These are phyloP conservation scores for Halictus ligatus DNA, from an alignment of 2,888 invertebrate genomes.

Conservation along the genomic window DNA sequence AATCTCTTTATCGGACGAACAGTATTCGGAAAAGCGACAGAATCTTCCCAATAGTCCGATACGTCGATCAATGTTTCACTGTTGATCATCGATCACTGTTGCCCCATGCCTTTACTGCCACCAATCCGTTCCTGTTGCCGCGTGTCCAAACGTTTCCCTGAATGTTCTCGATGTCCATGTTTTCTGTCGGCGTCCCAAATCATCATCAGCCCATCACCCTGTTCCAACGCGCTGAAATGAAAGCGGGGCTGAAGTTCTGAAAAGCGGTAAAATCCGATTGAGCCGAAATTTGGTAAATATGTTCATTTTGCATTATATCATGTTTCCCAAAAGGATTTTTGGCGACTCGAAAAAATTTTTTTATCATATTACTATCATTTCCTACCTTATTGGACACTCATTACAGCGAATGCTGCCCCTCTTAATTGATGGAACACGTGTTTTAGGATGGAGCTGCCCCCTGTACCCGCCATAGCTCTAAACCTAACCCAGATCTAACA, in stretches of 20 bases:
- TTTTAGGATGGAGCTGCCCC: no score
- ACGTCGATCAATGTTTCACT: conserved; percentile 16
- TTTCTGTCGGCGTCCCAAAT: conserved; percentile 4
- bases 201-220: conserved; percentile 23
- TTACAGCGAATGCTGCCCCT: no score
- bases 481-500: no score
- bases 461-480: no score
- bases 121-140: neutral
- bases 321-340: no score
- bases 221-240: conserved; percentile 49
- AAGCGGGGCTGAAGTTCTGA: neutral
- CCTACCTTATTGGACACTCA: no score
- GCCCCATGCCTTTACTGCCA: neutral
- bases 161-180: neutral
- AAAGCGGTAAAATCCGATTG: no score
- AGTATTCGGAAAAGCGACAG: neutral
- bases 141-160: neutral
- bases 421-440: no score
- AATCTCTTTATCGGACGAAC: neutral
- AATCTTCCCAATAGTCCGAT: conserved; percentile 1
- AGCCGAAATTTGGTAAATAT: no score
- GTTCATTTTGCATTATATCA: no score
- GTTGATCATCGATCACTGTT: conserved; percentile 5
- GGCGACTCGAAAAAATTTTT: no score
- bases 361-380: no score